Evolutionary conservation across 2,797 vertebrate genomes (phyloP), one percentile per base, ranked within the genome.

Genomic region (Tiaroga cobitis): DNA sequence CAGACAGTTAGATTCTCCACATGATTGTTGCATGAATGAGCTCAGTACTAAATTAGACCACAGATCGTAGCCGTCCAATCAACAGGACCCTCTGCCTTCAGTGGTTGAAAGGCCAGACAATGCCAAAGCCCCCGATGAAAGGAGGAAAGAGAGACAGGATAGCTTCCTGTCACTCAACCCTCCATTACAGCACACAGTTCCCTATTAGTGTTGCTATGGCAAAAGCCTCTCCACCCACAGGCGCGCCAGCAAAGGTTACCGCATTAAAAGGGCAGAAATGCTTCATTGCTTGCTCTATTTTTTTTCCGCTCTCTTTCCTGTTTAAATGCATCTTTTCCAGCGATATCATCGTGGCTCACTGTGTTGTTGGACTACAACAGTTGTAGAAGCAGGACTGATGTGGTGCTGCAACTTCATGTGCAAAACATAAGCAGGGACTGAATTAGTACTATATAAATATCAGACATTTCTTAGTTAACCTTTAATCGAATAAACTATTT

Each of bases 191-290:
- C 63, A 2, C 80, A 56, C 68, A 46, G 63, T 81, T 86, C 68
- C 86, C 84, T 85, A 84, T 87, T 82, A 87, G 67, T 68, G 83
- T 88, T 86, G 81, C 81, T 82, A 87, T 85, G 88, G 88, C 75
- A 72, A 75, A 73, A 76, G 24, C 41, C 61, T 86, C 84, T 80
- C 77, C 84, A 80, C 68, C 59, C 80, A 85, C 75, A 68, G 83
- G 63, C 78, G 24, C 39, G 82, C 68, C 21, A 74, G 87, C 84
- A 89, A 87, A 90, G 89, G 87, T 90, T 86, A 86, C 37, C 18
- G 49, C 76, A 81, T 87, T 88, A 85, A 84, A 85, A 51, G 69
- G 75, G 18, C 78, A 82, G 41, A 86, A 75, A 43, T 61, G 67
- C 73, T 80, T 70, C 73, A 72, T 76, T 83, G 34, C 76, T 83